These are phyloP conservation scores for Ara ararauna DNA, from an alignment of 2,797 vertebrate genomes.

Conservation along the genomic window DNA sequence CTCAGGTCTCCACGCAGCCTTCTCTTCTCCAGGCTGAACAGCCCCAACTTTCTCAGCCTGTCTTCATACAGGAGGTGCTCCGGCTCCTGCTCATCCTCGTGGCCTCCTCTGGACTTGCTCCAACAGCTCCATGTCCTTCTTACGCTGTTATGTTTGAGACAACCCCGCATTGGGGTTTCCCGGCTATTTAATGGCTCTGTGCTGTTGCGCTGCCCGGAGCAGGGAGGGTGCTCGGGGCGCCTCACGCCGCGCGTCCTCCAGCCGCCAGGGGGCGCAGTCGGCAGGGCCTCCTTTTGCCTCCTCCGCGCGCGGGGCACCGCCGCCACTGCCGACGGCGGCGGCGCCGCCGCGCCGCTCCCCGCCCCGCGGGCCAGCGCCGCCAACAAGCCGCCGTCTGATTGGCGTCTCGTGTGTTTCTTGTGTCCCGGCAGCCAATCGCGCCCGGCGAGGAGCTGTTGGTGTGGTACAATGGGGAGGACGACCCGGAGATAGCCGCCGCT, in stretches of 20 bases:
- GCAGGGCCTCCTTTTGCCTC: background rate
- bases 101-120: too few relatives aligned
- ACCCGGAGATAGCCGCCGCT: conserved; percentile 97
- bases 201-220: background rate
- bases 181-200: background rate
- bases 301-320: conserved; percentile 24
- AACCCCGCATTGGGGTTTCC: too few relatives aligned
- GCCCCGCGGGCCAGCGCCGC: background rate
- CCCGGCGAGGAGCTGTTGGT: conserved; percentile 93
- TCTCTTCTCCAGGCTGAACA: too few relatives aligned
- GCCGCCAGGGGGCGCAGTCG: background rate
- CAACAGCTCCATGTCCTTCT: background rate
- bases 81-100: background rate
- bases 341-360: background rate
- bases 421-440: conserved; percentile 88
- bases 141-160: background rate
- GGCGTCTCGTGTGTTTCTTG: conserved; percentile 78
- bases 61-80: too few relatives aligned
- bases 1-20: too few relatives aligned
- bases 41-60: too few relatives aligned
- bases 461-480: conserved; percentile 97
- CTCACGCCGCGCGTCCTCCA: background rate
- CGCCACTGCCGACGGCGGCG: background rate
- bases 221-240: too few relatives aligned
- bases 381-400: conserved; percentile 79